phyloP scores from a whole-genome alignment of 2,113 vertebrate species.

The Pomatostomus ruficeps region DNA sequence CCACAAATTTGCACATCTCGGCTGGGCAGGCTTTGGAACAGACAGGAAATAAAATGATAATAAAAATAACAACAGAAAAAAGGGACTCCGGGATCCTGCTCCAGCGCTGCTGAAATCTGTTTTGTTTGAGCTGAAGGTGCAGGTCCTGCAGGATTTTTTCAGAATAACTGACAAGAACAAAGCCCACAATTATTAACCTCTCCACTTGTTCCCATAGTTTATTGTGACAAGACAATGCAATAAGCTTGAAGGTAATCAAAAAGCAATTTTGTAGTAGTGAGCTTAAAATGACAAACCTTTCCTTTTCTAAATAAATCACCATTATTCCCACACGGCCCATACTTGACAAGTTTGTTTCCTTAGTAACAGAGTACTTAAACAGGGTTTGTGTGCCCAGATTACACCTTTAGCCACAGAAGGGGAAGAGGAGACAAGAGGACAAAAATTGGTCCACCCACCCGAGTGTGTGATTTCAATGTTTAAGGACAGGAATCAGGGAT shows the following conservation, averaged over 20 bases:
- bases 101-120: not conserved
- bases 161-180: slow-evolving; percentile 64
- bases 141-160: slow-evolving; percentile 29
- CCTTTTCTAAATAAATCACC: slow-evolving; percentile 82
- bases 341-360: slow-evolving; percentile 80
- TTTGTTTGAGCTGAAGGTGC: not conserved
- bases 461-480: not conserved
- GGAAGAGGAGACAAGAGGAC: slow-evolving; percentile 44
- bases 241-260: slow-evolving; percentile 79
- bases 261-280: slow-evolving; percentile 79
- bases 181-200: slow-evolving; percentile 77
- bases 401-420: slow-evolving; percentile 51
- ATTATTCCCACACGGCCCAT: slow-evolving; percentile 73
- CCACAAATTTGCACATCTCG: not conserved
- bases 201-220: slow-evolving; percentile 78
- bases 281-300: slow-evolving; percentile 81
- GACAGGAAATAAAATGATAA: not conserved
- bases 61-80: not conserved
- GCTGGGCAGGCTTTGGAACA: not conserved
- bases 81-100: not conserved
- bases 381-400: slow-evolving; percentile 50
- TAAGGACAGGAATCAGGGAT: not conserved
- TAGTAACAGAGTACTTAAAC: slow-evolving; percentile 76
- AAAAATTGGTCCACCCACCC: not conserved
- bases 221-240: slow-evolving; percentile 82